Conservation (phyloP, 92 coral and sea anemone genomes). For the Meandrina meandrites region DNA sequence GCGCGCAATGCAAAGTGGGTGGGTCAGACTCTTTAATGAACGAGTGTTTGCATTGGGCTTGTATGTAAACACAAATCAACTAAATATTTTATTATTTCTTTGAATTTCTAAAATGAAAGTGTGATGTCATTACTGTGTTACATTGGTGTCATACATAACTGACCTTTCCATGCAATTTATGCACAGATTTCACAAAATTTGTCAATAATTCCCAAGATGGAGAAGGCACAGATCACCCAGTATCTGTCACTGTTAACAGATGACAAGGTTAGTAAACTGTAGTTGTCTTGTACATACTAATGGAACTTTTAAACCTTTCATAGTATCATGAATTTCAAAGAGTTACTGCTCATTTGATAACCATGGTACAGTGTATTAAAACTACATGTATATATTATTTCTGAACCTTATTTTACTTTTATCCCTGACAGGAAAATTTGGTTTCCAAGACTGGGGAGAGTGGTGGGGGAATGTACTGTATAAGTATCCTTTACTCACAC, state of each 20-base stretch:
- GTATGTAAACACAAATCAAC: too few relatives aligned
- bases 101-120: too few relatives aligned
- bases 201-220: slow-evolving; percentile 57
- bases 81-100: too few relatives aligned
- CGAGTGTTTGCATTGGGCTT: too few relatives aligned
- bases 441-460: slow-evolving; percentile 77
- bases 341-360: neutral
- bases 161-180: neutral
- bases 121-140: too few relatives aligned
- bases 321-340: too few relatives aligned
- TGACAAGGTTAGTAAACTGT: slow-evolving; percentile 74
- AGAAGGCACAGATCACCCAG: slow-evolving; percentile 67
- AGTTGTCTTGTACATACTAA: too few relatives aligned
- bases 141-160: neutral
- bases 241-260: slow-evolving; percentile 78
- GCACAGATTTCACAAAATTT: slow-evolving; percentile 62
- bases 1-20: too few relatives aligned
- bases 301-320: neutral
- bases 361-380: too few relatives aligned
- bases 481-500: slow-evolving; percentile 82
- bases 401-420: neutral
- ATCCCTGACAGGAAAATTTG: slow-evolving; percentile 63
- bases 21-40: too few relatives aligned
- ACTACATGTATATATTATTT: neutral
- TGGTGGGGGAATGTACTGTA: slow-evolving; percentile 91